A percentile compares a stretch with the other conserved stretches of the same genome.
Conservation (phyloP, 2,113 vertebrate genomes). For the Osmerus eperlanus region DNA sequence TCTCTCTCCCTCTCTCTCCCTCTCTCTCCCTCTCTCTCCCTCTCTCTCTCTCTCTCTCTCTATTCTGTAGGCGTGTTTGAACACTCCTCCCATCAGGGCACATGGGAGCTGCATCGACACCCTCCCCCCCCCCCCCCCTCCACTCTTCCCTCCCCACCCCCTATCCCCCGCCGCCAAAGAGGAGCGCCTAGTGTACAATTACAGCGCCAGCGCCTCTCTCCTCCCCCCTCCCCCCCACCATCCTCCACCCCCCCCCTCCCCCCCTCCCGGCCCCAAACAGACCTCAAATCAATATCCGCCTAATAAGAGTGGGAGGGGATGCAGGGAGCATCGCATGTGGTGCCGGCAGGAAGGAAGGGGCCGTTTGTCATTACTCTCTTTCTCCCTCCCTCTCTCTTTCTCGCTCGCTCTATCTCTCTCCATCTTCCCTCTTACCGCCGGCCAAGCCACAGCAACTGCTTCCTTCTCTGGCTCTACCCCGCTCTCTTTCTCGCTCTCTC, state of each 20-base stretch:
- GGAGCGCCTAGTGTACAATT: no score
- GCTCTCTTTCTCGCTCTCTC: background rate
- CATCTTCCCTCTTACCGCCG: slow-evolving; percentile 36
- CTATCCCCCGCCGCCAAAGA: no score
- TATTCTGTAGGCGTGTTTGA: no score
- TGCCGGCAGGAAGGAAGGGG: slow-evolving; percentile 81
- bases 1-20: no score
- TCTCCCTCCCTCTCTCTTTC: slow-evolving; percentile 49
- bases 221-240: slow-evolving; percentile 78
- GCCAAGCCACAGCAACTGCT: slow-evolving; percentile 39
- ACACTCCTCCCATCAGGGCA: no score
- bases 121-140: no score
- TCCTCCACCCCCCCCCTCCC: slow-evolving; percentile 67
- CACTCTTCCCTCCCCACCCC: no score
- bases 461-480: slow-evolving; percentile 38
- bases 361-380: slow-evolving; percentile 80
- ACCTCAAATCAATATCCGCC: slow-evolving; percentile 88
- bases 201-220: no score
- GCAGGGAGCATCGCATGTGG: slow-evolving; percentile 76
- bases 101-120: no score
- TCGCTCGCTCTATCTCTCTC: slow-evolving; percentile 27
- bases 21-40: no score
- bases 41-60: no score
- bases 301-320: slow-evolving; percentile 80
- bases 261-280: slow-evolving; percentile 55